Evolutionary conservation across 35 echinoderm and acorn worm species (phyloP).

Genomic region (Strongylocentrotus purpuratus): DNA sequence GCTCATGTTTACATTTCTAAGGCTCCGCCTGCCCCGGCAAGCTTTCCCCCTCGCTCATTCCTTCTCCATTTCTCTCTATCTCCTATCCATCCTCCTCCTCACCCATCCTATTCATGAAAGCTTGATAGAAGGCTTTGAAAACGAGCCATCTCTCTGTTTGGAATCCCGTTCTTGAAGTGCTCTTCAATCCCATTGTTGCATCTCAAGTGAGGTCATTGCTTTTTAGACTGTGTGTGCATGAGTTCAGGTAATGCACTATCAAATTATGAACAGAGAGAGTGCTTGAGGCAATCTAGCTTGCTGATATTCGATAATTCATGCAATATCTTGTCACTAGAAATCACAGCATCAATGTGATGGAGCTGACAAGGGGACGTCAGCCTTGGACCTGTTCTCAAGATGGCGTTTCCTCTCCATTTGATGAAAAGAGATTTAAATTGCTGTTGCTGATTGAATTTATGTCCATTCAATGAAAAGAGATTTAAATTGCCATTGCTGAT

Average conservation of each 20-base stretch:
- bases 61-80: not conserved
- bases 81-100: not conserved
- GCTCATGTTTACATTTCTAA: slow-evolving; percentile 29
- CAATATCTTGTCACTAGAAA: slow-evolving; percentile 4
- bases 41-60: not conserved
- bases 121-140: not conserved
- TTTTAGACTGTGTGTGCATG: not conserved
- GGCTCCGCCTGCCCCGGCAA: slow-evolving; percentile 20
- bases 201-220: slow-evolving; percentile 19
- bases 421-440: not conserved
- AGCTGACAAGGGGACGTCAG: not conserved
- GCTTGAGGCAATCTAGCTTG: not conserved
- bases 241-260: slow-evolving; percentile 10
- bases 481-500: not conserved
- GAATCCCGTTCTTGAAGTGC: not conserved
- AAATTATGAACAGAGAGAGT: not conserved
- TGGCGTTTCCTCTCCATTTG: not conserved
- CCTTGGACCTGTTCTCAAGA: not conserved
- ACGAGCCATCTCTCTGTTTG: not conserved
- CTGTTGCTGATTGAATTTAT: not conserved
- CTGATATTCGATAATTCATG: not conserved
- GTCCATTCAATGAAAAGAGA: not conserved
- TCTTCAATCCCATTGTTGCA: slow-evolving; percentile 33
- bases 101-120: not conserved
- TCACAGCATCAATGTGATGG: not conserved